These are phyloP conservation scores for Eilema depressum DNA, from an alignment of 2,888 invertebrate genomes.

Conservation along the genomic window DNA sequence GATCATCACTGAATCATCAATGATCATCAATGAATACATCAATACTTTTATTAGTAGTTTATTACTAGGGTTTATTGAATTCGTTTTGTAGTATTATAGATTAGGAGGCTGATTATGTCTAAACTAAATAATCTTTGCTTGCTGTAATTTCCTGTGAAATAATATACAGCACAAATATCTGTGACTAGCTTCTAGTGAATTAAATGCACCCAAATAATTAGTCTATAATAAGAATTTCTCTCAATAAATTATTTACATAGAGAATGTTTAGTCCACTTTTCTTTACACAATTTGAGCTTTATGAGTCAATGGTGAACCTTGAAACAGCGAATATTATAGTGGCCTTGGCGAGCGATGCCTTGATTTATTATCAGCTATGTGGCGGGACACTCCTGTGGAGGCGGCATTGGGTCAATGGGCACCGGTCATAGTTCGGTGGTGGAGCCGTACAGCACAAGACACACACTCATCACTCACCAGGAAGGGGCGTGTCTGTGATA, in stretches of 20 bases:
- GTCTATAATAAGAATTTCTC: neutral
- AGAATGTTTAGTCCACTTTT: neutral
- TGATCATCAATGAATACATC: too few species aligned
- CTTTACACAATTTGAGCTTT: neutral
- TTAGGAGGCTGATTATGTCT: neutral
- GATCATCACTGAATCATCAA: too few species aligned
- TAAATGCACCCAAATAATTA: too few species aligned
- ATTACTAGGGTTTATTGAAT: too few species aligned
- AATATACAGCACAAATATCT: neutral
- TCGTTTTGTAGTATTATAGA: too few species aligned
- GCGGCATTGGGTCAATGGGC: conserved; percentile 8
- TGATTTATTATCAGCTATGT: neutral
- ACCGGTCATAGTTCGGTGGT: neutral
- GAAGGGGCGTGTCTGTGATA: conserved; percentile 25
- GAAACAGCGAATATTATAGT: neutral
- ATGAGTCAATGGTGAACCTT: neutral
- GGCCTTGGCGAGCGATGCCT: neutral
- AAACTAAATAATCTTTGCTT: neutral
- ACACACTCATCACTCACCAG: neutral
- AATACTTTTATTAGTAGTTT: too few species aligned
- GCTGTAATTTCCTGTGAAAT: neutral
- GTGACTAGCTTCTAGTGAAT: neutral
- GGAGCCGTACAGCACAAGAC: neutral
- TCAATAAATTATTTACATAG: neutral
- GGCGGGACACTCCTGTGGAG: neutral